phyloP scores from a whole-genome alignment of 2,113 vertebrate genomes.

The Galbula dea region DNA sequence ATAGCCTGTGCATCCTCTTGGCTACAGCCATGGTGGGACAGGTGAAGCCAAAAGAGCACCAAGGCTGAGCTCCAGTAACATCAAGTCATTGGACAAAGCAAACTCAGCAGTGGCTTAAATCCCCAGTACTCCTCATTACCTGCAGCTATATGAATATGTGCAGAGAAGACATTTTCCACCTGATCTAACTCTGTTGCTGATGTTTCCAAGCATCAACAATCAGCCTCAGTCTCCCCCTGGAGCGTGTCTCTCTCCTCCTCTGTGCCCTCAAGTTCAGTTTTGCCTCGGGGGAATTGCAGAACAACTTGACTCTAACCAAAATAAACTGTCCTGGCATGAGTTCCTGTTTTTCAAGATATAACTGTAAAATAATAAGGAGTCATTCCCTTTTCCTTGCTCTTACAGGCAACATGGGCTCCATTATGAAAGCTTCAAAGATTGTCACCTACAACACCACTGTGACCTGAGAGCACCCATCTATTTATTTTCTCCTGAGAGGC shows the following conservation, averaged over 20 bases:
- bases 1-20: neutral
- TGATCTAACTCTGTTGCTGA: neutral
- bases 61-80: neutral
- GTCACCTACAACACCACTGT: conserved; percentile 18
- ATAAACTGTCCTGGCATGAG: conserved; percentile 35
- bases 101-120: neutral
- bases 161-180: neutral
- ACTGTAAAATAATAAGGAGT: neutral
- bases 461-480: neutral
- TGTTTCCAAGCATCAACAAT: neutral
- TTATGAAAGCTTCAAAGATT: neutral
- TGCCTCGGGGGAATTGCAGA: neutral
- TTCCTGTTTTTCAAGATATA: conserved; percentile 19
- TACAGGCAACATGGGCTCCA: neutral
- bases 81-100: neutral
- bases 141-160: neutral
- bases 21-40: neutral
- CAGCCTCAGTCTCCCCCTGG: neutral
- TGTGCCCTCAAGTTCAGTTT: neutral
- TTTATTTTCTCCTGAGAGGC: conserved; percentile 23
- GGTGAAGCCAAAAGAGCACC: neutral
- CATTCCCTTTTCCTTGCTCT: neutral
- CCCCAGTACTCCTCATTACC: neutral
- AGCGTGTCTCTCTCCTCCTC: neutral
- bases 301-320: conserved; percentile 43